A percentile compares a stretch with the other conserved stretches of the same genome.
Conservation (phyloP, 2,113 vertebrate species). For the Gasterosteus nipponicus region DNA sequence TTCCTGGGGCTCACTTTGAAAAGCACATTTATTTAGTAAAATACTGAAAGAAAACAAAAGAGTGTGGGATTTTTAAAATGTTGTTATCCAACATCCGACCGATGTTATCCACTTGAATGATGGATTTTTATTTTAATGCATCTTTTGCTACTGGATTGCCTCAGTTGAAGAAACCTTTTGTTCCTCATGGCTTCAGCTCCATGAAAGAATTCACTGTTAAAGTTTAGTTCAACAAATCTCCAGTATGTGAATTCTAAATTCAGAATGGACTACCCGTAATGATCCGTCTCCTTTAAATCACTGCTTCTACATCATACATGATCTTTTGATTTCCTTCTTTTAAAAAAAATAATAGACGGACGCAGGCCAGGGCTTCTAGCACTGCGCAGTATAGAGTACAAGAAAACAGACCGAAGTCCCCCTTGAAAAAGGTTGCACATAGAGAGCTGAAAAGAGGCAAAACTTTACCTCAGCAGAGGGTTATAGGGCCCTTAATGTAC, state of each 20-base stretch:
- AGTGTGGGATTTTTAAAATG: neutral
- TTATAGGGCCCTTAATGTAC: neutral
- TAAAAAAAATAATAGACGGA: conserved; percentile 46
- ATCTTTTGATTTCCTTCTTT: conserved; percentile 15
- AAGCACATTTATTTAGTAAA: neutral
- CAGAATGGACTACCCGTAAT: conserved; percentile 4
- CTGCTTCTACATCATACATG: neutral
- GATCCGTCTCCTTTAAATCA: conserved; percentile 1
- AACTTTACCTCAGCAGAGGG: conserved; percentile 16
- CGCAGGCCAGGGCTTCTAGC: neutral
- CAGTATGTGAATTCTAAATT: conserved; percentile 8
- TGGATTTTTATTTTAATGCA: conserved; percentile 31
- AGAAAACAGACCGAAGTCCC: neutral
- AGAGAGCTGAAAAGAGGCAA: neutral
- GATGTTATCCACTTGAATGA: conserved; percentile 33
- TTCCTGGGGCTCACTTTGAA: neutral
- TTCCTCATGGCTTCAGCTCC: conserved; percentile 4
- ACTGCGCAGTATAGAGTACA: neutral
- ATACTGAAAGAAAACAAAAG: conserved; percentile 7
- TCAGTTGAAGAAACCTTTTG: conserved; percentile 22
- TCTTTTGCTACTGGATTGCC: conserved; percentile 9
- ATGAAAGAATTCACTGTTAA: neutral
- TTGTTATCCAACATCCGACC: neutral
- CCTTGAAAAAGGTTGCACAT: conserved; percentile 7
- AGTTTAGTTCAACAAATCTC: conserved; percentile 12